A percentile compares a stretch with the other conserved stretches of the same genome.
Evolutionary conservation across 2,797 vertebrate species (phyloP).

Genomic region (Cephalopachus bancanus): DNA sequence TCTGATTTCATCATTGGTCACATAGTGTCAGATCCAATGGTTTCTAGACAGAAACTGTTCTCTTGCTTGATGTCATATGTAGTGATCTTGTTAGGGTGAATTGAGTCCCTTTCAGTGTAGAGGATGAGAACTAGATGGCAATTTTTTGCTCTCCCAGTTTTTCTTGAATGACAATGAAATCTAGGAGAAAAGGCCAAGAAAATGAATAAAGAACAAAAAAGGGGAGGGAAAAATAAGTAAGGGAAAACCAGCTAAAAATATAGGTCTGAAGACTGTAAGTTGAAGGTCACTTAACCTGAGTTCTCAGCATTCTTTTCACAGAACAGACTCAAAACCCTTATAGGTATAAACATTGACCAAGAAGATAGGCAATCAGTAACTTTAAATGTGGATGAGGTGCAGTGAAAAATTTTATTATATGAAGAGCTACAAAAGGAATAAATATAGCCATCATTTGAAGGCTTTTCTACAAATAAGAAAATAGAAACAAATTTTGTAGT

Average conservation of each 20-base stretch:
- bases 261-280: background rate
- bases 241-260: background rate
- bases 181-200: background rate
- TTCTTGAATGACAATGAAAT: background rate
- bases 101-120: background rate
- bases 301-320: slow-evolving; percentile 11
- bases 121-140: background rate
- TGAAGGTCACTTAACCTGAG: background rate
- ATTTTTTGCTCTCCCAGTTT: background rate
- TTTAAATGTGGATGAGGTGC: background rate
- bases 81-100: background rate
- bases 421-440: slow-evolving; percentile 20
- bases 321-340: slow-evolving; percentile 1
- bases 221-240: background rate
- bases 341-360: background rate
- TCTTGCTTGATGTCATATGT: background rate
- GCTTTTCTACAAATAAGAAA: slow-evolving; percentile 1
- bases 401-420: background rate
- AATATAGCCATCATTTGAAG: background rate
- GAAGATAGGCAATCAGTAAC: slow-evolving; percentile 7
- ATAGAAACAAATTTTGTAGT: slow-evolving; percentile 27
- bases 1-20: background rate
- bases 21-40: background rate
- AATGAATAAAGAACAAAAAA: background rate
- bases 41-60: background rate